These are phyloP conservation scores for Salticus scenicus DNA, from an alignment of 2,888 invertebrate genomes.

Conservation along the genomic window DNA sequence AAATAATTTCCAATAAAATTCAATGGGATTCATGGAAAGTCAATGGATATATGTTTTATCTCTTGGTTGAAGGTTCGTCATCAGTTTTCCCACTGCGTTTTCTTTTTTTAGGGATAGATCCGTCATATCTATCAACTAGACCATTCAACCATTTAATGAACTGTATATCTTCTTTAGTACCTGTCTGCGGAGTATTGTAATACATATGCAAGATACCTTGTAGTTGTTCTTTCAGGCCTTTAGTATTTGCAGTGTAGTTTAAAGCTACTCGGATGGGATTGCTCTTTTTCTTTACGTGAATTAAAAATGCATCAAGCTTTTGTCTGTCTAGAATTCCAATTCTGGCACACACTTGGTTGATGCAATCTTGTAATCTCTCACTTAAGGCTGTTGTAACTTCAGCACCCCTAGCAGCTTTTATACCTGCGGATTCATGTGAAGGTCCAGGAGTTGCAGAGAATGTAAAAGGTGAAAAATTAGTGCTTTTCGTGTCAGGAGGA, in stretches of 20 bases:
- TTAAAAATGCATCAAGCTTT: background rate
- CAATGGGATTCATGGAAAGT: too few species aligned
- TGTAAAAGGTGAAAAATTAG: too few species aligned
- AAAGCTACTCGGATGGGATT: background rate
- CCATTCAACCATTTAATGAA: background rate
- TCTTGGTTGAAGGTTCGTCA: too few species aligned
- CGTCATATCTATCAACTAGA: background rate
- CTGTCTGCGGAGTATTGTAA: background rate
- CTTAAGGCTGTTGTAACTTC: background rate
- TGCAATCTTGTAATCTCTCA: background rate
- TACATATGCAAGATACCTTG: background rate
- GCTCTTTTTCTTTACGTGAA: conserved; percentile 4
- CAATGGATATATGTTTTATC: too few species aligned
- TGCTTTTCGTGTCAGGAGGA: too few species aligned
- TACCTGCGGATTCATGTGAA: background rate
- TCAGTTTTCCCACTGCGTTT: background rate
- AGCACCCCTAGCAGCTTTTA: background rate
- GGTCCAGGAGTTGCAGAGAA: too few species aligned
- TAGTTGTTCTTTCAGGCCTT: background rate
- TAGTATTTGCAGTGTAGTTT: background rate
- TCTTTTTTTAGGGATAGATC: background rate
- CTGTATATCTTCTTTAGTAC: background rate
- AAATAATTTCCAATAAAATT: too few species aligned
- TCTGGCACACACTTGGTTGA: background rate
- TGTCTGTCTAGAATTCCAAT: background rate